Evolutionary conservation across 2,797 vertebrate species (phyloP).

Genomic region (Cossypha dichroa): DNA sequence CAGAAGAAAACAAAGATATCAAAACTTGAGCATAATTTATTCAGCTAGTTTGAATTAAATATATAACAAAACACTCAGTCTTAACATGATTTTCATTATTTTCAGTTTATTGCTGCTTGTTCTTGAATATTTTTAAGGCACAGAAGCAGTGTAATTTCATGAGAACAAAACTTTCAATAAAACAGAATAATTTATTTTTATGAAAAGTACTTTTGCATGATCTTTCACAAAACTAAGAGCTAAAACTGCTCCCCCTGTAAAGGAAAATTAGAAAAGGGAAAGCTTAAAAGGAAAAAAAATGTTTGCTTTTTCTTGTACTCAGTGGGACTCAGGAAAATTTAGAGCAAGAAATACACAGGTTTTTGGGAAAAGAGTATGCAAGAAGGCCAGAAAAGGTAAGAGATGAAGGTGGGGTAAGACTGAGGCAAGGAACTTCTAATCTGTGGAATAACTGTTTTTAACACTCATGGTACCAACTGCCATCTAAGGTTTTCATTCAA

Average conservation of each 20-base stretch:
- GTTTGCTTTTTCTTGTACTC: background rate
- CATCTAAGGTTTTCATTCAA: background rate
- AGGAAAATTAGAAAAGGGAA: background rate
- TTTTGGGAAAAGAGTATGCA: background rate
- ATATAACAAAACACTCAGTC: background rate
- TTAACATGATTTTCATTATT: background rate
- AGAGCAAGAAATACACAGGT: background rate
- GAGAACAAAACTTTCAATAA: background rate
- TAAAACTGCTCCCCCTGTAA: background rate
- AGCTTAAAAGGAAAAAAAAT: background rate
- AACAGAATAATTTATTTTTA: background rate
- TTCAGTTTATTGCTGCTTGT: background rate
- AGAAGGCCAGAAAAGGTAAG: background rate
- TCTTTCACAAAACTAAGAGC: background rate
- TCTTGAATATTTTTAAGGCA: background rate
- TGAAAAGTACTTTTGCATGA: background rate
- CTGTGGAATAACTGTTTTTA: background rate
- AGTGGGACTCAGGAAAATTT: background rate
- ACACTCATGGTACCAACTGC: background rate
- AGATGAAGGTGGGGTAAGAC: fast-evolving
- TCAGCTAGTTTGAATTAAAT: background rate
- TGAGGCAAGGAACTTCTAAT: background rate
- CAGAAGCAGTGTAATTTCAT: background rate
- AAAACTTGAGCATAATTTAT: background rate
- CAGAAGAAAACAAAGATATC: background rate